Percentiles rank a stretch among this genome's conserved stretches.
phyloP scores from a whole-genome alignment of 2,888 invertebrate genomes.

The Drosophila eohydei region DNA sequence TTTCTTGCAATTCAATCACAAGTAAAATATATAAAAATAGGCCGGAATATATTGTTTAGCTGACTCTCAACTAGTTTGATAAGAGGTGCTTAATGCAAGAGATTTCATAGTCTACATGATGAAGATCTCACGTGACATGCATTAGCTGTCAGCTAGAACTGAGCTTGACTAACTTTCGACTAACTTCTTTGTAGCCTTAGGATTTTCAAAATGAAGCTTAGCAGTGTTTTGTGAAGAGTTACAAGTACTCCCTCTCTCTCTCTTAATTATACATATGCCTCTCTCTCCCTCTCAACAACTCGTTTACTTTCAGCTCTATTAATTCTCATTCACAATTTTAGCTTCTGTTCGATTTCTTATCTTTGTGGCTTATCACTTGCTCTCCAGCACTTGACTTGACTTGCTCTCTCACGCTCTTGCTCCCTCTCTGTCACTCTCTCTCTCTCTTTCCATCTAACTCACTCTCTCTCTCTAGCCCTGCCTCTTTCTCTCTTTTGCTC shows the following conservation, averaged over 20 bases:
- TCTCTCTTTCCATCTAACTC: neutral
- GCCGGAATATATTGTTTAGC: neutral
- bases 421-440: neutral
- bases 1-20: too few relatives aligned
- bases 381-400: neutral
- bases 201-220: too few relatives aligned
- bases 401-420: neutral
- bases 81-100: too few relatives aligned
- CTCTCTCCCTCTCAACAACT: neutral
- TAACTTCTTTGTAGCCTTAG: too few relatives aligned
- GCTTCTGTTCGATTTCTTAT: conserved; percentile 7
- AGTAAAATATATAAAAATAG: neutral
- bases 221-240: too few relatives aligned
- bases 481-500: neutral
- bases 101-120: too few relatives aligned
- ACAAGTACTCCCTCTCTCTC: neutral
- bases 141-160: neutral
- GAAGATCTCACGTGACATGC: neutral
- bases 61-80: too few relatives aligned
- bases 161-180: neutral
- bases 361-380: conserved; percentile 7
- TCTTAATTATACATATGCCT: too few relatives aligned
- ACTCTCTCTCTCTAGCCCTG: neutral
- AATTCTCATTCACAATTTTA: neutral
- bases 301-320: neutral